Evolutionary conservation across 2,113 vertebrate species (phyloP), one percentile per base, ranked within the genome.

Genomic region (Dendrocopos noguchii): DNA sequence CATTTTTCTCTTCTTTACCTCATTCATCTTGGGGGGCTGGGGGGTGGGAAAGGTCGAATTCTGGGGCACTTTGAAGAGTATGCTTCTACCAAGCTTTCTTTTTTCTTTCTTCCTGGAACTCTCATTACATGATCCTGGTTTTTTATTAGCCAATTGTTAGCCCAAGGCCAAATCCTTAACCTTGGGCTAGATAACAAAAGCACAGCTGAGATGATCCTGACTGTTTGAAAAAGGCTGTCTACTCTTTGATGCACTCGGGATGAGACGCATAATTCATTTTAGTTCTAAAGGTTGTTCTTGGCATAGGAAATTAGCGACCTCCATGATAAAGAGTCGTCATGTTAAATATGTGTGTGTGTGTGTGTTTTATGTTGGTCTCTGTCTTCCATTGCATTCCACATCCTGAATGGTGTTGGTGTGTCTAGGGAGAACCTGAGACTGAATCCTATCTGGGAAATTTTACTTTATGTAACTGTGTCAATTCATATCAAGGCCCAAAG

Each of bases 141-240:
- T 94, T 95, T 94, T 95, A 88, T 90, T 80, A 96, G 92, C 92
- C 88, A 94, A 81, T 88, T 84, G 88, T 81, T 95, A 95, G 95
- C 95, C 95, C 83, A 87, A 94, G 96, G 93, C 90, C 83, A 92
- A 94, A 90, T 94, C 90, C 80, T 81, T 96, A 90, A 93, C 94
- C 95, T 90, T 94, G 92, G 86, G 91, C 91, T 93, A 92, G 92
- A 88, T 95, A 95, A 90, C 93, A 95, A 88, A 95, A 94, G 95
- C 93, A 90, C 88, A 94, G 92, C 90, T 94, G 92, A 96, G 90
- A 86, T 95, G 96, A 95, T 95, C 83, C 90, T 90, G 91, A 92
- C 84, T 96, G 46, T n/a, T 94, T 90, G 84, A 88, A 81, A 95
- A 93, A 86, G 70, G 33, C 86, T 88, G 95, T 92, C 95, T 95